Conservation (phyloP, 2,113 vertebrate species). For the Morphnarchus princeps region DNA sequence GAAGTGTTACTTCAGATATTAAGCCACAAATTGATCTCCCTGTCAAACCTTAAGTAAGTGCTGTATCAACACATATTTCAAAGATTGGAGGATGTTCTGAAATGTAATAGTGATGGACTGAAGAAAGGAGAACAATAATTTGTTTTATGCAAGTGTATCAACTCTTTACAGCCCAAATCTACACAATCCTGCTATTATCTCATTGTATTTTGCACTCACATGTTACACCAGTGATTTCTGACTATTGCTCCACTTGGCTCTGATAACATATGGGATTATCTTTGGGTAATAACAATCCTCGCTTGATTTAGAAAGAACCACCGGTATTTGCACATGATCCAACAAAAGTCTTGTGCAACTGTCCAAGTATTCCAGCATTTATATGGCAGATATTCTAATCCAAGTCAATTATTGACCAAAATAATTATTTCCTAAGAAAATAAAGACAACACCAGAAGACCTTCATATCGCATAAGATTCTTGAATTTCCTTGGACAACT, state of each 20-base stretch:
- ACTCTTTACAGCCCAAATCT: neutral
- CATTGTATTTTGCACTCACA: neutral
- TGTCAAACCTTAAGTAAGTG: slow-evolving; percentile 18
- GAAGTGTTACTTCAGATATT: slow-evolving; percentile 14
- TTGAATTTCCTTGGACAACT: neutral
- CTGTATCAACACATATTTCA: neutral
- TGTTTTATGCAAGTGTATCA: neutral
- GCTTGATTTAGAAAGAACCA: neutral
- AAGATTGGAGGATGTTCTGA: neutral
- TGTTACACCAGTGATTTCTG: neutral
- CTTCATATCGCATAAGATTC: neutral
- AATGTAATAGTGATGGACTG: neutral
- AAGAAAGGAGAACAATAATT: neutral
- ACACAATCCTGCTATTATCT: neutral
- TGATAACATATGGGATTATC: neutral
- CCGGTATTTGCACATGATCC: neutral
- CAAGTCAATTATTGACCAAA: neutral
- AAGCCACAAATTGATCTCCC: slow-evolving; percentile 48
- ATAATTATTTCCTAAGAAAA: neutral
- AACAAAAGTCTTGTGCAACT: neutral
- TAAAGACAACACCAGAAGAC: neutral
- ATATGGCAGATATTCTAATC: neutral
- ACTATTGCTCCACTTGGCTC: neutral
- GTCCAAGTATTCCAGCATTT: neutral
- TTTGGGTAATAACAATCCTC: neutral